A percentile compares a stretch with the other conserved stretches of the same genome.
phyloP scores from a whole-genome alignment of 2,888 invertebrate genomes.

The Ophion costatus region DNA sequence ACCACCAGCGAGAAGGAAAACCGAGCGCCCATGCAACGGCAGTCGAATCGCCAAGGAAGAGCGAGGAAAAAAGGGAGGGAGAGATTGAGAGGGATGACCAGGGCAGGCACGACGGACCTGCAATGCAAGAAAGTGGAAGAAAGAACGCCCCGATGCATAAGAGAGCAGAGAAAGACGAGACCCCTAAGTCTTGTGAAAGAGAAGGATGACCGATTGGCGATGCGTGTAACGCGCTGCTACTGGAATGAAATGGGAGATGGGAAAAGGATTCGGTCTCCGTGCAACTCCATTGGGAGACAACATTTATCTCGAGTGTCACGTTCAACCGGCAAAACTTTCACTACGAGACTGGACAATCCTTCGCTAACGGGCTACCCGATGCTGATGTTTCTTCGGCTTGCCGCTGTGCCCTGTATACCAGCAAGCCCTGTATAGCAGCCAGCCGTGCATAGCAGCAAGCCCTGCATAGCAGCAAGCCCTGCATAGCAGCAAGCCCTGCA shows the following conservation, averaged over 20 bases:
- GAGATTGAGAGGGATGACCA: slow-evolving; percentile 22
- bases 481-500: no score
- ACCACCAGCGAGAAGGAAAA: slow-evolving; percentile 58
- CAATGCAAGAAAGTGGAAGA: slow-evolving; percentile 39
- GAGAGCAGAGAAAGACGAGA: slow-evolving; percentile 30
- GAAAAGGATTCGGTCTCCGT: slow-evolving; percentile 30
- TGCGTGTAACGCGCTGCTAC: slow-evolving; percentile 41
- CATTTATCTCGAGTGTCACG: slow-evolving; percentile 81
- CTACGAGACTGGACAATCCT: slow-evolving; percentile 37
- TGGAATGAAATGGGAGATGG: slow-evolving; percentile 25
- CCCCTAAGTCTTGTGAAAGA: not conserved
- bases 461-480: no score
- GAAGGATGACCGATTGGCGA: slow-evolving; percentile 40
- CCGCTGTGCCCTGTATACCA: not conserved
- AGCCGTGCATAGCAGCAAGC: no score
- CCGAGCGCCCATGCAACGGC: slow-evolving; percentile 4
- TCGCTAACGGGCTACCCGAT: slow-evolving; percentile 36
- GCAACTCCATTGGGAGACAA: slow-evolving; percentile 61
- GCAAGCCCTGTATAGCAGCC: no score
- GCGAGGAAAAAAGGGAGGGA: slow-evolving; percentile 13
- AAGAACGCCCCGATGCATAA: slow-evolving; percentile 25
- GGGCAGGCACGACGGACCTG: slow-evolving; percentile 12
- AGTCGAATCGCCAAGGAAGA: slow-evolving; percentile 41
- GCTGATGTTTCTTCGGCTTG: slow-evolving; percentile 33
- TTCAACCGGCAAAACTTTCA: slow-evolving; percentile 72